Evolutionary conservation across 2,113 vertebrate species (phyloP).

Genomic region (Haplotaxodon microlepis): DNA sequence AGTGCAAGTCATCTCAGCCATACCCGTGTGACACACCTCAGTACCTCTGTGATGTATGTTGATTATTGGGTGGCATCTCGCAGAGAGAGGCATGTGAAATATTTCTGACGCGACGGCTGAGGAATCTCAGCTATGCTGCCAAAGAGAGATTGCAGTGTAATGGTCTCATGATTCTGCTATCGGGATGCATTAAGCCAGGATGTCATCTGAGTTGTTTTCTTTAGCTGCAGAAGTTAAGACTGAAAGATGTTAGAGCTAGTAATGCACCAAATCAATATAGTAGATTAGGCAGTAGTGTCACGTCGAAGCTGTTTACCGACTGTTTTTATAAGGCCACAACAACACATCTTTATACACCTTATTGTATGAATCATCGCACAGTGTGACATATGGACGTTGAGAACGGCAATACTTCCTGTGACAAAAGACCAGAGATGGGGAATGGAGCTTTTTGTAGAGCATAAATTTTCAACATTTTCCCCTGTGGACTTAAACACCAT

Average conservation of each 20-base stretch:
- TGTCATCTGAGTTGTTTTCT: background rate
- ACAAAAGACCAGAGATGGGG: background rate
- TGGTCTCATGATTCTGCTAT: background rate
- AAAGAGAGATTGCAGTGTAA: background rate
- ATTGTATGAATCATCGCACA: background rate
- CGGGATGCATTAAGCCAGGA: background rate
- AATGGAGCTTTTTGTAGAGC: background rate
- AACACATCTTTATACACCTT: background rate
- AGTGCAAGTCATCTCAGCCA: slow-evolving; percentile 37
- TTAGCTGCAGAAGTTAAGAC: background rate
- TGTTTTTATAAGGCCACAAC: background rate
- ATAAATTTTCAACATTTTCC: background rate
- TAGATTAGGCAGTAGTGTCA: background rate
- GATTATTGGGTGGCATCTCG: slow-evolving; percentile 3
- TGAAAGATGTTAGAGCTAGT: background rate
- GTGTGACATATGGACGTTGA: background rate
- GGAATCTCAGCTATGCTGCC: slow-evolving; percentile 50
- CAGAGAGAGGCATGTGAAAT: slow-evolving; percentile 30
- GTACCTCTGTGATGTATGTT: background rate
- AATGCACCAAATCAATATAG: background rate
- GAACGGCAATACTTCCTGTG: background rate
- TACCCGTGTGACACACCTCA: slow-evolving; percentile 47
- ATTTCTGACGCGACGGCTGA: slow-evolving; percentile 35
- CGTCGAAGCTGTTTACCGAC: background rate
- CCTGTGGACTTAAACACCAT: background rate